Base-by-base conservation (phyloP, 2,113 vertebrate genomes). In the Caranx melampygus region DNA sequence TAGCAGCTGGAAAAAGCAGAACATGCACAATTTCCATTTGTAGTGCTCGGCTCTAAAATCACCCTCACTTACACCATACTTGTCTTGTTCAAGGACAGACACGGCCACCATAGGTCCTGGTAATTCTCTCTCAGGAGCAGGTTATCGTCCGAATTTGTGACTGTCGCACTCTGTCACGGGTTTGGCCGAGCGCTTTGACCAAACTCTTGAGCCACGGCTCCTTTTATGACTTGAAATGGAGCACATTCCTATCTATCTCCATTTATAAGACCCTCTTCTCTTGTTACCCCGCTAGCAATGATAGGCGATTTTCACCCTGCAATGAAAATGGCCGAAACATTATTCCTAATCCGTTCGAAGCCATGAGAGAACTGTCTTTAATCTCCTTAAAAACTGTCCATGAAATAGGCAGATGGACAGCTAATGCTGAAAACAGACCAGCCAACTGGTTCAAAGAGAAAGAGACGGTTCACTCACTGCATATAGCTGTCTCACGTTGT, bases 1-100 rank as follows among this genome's bases (percentile, higher is more conserved):
- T 42, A 80, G 72, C 83, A 83, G 71, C 72, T 86, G 80, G 85
- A 85, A 86, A 81, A 90, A 87, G 59, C 31, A 26, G 64, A 79
- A 66, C 60, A 76, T 54, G 66, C 34, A 3, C 61, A n/a, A 18
- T 62, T 79, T 84, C 77, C 79, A 31, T 87, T 85, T 76, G 76
- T 75, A 85, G 66, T 37, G 0, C 78, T 77, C 1, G 66, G 42
- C 62, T 79, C 33, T 70, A 69, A 81, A 90, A 6, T 67, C 47
- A 40, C 40, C 45, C 72, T 68, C 26, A 26, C 26, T 59, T 74
- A 51, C 58, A 72, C 37, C 44, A 67, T 47, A 67, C 75, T 74
- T 83, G 65, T 88, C 82, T 71, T 73, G 67, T 72, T 82, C 57
- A 62, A 47, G 72, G 67, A 71, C 60, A 62, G 54, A 51, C 18